A percentile compares a stretch with the other conserved stretches of the same genome.
Conservation (phyloP, 2,113 vertebrate genomes). For the Rousettus leschenaultii region DNA sequence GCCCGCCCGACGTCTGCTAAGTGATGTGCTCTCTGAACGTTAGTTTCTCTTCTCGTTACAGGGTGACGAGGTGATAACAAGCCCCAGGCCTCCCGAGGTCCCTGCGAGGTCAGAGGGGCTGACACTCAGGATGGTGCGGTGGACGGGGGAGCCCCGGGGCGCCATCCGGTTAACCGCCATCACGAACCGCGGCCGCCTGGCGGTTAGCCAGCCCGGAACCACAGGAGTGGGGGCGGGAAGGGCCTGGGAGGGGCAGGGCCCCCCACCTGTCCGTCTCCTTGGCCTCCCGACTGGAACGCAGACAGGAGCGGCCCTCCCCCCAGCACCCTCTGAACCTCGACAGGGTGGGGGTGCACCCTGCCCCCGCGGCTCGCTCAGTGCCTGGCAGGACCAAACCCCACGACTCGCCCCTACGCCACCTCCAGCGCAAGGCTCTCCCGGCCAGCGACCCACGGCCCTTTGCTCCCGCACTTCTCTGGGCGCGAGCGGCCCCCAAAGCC, state of each 20-base stretch:
- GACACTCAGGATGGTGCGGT: accelerated
- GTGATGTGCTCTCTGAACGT: background rate
- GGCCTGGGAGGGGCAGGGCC: accelerated
- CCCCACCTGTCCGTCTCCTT: background rate
- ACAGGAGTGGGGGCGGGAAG: background rate
- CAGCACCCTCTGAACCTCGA: too few species aligned
- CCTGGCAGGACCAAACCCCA: accelerated
- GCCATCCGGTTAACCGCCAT: accelerated
- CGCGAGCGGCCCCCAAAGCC: too few species aligned
- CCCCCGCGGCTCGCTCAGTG: accelerated
- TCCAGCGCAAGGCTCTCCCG: background rate
- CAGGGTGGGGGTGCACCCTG: background rate
- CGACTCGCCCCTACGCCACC: accelerated
- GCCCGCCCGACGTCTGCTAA: background rate
- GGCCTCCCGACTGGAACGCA: background rate
- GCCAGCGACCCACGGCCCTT: accelerated
- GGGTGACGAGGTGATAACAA: background rate
- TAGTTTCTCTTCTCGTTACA: background rate
- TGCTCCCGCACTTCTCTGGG: background rate
- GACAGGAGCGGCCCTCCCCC: background rate
- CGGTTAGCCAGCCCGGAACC: accelerated
- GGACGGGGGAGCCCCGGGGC: background rate
- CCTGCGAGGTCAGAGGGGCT: background rate
- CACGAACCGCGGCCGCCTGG: background rate
- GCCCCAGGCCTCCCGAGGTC: too few species aligned